Percentiles rank a stretch among this genome's conserved stretches.
Evolutionary conservation across 2,797 vertebrate species (phyloP).

Genomic region (Coregonus sp.): DNA sequence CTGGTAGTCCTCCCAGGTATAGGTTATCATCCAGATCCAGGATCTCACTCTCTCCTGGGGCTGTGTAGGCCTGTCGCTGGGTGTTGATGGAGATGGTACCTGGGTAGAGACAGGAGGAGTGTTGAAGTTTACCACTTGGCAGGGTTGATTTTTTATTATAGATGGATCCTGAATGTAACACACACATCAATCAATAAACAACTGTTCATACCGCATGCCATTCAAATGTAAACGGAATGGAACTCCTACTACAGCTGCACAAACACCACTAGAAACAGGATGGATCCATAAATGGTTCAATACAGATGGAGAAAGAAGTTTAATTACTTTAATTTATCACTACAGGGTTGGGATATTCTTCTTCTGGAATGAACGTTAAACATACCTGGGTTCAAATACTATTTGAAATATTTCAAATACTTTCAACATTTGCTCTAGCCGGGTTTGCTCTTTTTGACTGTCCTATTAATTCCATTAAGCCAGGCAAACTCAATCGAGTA

Average conservation of each 20-base stretch:
- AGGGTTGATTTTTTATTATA: background rate
- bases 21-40: conserved; percentile 95
- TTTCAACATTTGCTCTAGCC: too few relatives aligned
- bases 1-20: conserved; percentile 94
- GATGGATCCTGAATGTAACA: background rate
- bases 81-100: conserved; percentile 98
- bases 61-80: conserved; percentile 89
- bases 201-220: background rate
- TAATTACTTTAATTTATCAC: conserved; percentile 69
- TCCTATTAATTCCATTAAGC: too few relatives aligned
- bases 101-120: conserved; percentile 45
- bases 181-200: conserved; percentile 1
- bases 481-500: too few relatives aligned
- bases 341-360: conserved; percentile 66
- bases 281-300: conserved; percentile 17
- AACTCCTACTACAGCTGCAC: background rate
- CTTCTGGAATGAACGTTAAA: conserved; percentile 70
- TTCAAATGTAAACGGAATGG: too few relatives aligned
- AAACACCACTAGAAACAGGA: conserved; percentile 5
- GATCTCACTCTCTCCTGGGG: conserved; percentile 96
- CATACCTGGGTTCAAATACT: too few relatives aligned
- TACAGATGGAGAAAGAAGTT: conserved; percentile 65
- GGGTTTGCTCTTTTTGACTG: too few relatives aligned
- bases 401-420: too few relatives aligned
- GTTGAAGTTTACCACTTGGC: too few relatives aligned